Base-by-base conservation (phyloP, 2,888 invertebrate genomes). In the Cephalotes varians region DNA sequence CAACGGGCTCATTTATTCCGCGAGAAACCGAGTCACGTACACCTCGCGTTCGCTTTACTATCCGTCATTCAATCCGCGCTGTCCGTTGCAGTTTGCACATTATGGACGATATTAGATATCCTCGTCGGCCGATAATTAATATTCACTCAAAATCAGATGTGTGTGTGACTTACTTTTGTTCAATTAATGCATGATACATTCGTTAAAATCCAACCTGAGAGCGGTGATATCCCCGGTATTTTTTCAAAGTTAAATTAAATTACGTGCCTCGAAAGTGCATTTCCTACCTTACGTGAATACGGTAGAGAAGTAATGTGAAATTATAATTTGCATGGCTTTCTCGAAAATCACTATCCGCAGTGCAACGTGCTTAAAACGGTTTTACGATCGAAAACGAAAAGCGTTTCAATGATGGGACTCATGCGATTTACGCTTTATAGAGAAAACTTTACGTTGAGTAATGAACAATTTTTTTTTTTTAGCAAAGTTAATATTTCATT, bases 1-100 rank as follows among this genome's bases (percentile, higher is more conserved):
- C 65, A 37, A 25, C 67, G 40, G 21, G 67, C 79, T 85, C 84
- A 82, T 82, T 85, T 85, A 85, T 82, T 79, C 73, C 72, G 49
- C 44, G 64, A 81, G 72, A 58, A 79, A 79, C 54, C 80, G 49
- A 64, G 62, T 62, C 51, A 44, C 81, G 81, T 58, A 81, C 74
- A 81, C 25, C 37, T 44, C 47, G 37, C 77, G 58, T 83, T 74
- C 69, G 56, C 65, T 83, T 81, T 83, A 69, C 81, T 81, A 72
- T 83, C 67, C 73, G 74, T 83, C 83, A 81, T 81, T 81, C 81
- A 81, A 83, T 74, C 56, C 62, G 31, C 58, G 44, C 81, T 73
- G 82, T 60, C 81, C 51, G 73, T 67, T 67, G 83, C 81, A 81
- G 76, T 76, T 81, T 65, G 81, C 62, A 74, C 49, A 49, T 60